A percentile compares a stretch with the other conserved stretches of the same genome.
These are phyloP conservation scores for Procavia capensis DNA, from an alignment of 2,113 vertebrate species.

Conservation along the genomic window DNA sequence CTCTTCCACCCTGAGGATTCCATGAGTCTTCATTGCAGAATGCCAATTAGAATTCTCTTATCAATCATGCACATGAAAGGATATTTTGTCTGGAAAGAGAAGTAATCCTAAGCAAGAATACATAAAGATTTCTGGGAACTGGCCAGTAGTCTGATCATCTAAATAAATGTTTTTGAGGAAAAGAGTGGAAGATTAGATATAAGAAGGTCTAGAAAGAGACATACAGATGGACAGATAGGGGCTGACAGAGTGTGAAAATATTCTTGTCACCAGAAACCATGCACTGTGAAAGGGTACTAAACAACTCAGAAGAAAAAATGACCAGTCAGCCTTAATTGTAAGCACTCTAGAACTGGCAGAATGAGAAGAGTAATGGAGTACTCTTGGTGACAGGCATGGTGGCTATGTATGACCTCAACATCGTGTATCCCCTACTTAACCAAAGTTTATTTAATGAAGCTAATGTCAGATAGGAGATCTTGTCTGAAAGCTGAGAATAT, in stretches of 20 bases:
- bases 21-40: neutral
- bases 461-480: too few relatives aligned
- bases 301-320: neutral
- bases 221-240: neutral
- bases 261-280: neutral
- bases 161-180: neutral
- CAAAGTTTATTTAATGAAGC: neutral
- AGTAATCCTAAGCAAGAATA: neutral
- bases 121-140: neutral
- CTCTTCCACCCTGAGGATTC: neutral
- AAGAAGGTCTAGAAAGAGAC: neutral
- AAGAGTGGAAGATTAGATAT: neutral
- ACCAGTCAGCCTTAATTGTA: neutral
- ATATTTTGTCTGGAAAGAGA: neutral
- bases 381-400: neutral
- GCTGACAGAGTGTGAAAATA: neutral
- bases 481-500: neutral
- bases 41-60: neutral
- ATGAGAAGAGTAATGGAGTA: neutral
- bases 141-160: neutral
- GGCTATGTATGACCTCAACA: neutral
- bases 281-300: neutral
- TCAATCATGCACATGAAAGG: neutral
- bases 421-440: neutral
- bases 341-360: neutral